These are phyloP conservation scores for Boloria selene DNA, from an alignment of 2,888 invertebrate species.

Conservation along the genomic window DNA sequence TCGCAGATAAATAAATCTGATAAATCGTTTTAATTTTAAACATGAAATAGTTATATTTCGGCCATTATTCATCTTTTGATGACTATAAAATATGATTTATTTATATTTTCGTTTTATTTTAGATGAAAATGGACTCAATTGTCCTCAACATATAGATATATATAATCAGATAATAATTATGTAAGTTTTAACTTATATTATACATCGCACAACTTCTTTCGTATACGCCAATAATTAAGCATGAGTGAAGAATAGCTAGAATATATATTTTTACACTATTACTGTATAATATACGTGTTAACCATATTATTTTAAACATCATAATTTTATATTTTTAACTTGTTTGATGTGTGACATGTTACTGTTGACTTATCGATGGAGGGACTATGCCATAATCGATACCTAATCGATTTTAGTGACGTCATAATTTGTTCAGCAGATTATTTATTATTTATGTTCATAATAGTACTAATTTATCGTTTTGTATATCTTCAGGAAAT, in stretches of 20 bases:
- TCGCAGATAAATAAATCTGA: not conserved
- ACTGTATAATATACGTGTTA: slow-evolving; percentile 25
- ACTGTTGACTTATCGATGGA: slow-evolving; percentile 20
- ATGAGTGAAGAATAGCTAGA: slow-evolving; percentile 10
- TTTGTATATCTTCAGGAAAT: too few relatives aligned
- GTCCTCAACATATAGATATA: too few relatives aligned
- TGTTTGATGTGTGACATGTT: slow-evolving; percentile 23
- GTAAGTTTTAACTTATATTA: slow-evolving; percentile 1
- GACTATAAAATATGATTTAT: not conserved
- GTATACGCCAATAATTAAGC: slow-evolving; percentile 15
- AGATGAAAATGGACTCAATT: not conserved
- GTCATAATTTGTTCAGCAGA: not conserved
- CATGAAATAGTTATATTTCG: not conserved
- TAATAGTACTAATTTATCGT: too few relatives aligned
- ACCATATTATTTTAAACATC: slow-evolving; percentile 11
- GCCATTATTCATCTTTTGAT: not conserved
- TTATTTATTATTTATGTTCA: too few relatives aligned
- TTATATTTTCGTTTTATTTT: not conserved
- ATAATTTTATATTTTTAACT: slow-evolving; percentile 18
- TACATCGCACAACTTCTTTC: slow-evolving; percentile 12
- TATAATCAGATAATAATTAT: not conserved
- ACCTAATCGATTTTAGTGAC: not conserved
- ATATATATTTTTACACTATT: slow-evolving; percentile 26
- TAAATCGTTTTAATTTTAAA: not conserved
- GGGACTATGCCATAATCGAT: not conserved